A percentile compares a stretch with the other conserved stretches of the same genome.
Evolutionary conservation across 2,888 invertebrate genomes (phyloP).

Genomic region (Hydropsyche betteni): DNA sequence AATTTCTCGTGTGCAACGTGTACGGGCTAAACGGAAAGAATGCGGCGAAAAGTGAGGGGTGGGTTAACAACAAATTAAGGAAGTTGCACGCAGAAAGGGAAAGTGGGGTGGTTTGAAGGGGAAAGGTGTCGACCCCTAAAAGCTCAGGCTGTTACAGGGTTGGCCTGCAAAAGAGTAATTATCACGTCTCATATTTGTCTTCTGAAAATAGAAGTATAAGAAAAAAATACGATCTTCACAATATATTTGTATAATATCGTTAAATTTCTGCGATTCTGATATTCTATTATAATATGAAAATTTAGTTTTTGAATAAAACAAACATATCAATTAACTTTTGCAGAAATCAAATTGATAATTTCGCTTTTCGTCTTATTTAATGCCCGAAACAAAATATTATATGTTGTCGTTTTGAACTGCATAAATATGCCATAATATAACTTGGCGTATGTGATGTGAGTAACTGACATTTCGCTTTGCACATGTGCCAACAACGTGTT

Average conservation of each 20-base stretch:
- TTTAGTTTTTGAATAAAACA: no score
- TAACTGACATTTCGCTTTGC: constrained; percentile 5
- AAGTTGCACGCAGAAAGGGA: neutral
- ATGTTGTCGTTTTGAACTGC: no score
- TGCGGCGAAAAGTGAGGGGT: constrained; percentile 19
- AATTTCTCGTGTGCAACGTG: constrained; percentile 29
- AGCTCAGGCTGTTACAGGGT: neutral
- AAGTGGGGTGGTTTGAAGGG: constrained; percentile 29
- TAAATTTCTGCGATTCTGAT: no score
- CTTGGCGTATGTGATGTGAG: no score
- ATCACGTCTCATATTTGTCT: constrained; percentile 49
- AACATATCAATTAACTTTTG: no score
- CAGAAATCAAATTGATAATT: no score
- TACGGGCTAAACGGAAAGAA: constrained; percentile 24
- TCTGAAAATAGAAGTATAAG: constrained; percentile 28
- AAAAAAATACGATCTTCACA: neutral
- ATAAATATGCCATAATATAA: no score
- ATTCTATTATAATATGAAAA: neutral
- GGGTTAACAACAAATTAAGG: constrained; percentile 29
- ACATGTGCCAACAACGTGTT: constrained; percentile 13
- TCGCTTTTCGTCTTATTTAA: no score
- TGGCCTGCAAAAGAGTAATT: constrained; percentile 42
- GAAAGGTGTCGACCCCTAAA: constrained; percentile 17
- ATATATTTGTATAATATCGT: neutral
- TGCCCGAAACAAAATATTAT: no score